Conservation (phyloP, 1,140 invertebrate genomes). For the Calephelis virginiensis region DNA sequence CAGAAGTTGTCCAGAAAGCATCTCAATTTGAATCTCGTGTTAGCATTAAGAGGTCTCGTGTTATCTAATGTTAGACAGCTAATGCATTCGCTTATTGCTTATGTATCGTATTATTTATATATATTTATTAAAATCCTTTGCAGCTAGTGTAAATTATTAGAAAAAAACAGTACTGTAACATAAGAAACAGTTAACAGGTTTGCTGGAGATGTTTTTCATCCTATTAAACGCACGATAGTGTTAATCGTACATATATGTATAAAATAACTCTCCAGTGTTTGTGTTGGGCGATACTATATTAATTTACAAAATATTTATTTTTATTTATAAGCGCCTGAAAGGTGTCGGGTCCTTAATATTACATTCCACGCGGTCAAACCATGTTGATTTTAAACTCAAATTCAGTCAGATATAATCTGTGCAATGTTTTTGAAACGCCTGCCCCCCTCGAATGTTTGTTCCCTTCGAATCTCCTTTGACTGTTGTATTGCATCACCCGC, state of each 20-base stretch:
- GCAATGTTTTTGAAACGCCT: slow-evolving; percentile 60
- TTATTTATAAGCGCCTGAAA: slow-evolving; percentile 70
- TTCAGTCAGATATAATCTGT: slow-evolving; percentile 71
- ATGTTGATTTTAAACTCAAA: slow-evolving; percentile 53
- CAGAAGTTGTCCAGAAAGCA: slow-evolving; percentile 19
- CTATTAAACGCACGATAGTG: too few species aligned
- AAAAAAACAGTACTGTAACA: slow-evolving; percentile 9
- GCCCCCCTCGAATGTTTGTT: slow-evolving; percentile 25
- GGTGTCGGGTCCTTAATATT: slow-evolving; percentile 70
- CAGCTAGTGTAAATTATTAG: slow-evolving; percentile 27
- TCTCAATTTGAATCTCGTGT: slow-evolving; percentile 53
- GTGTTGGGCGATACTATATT: slow-evolving; percentile 7
- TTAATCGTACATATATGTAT: too few species aligned
- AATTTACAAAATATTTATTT: slow-evolving; percentile 33
- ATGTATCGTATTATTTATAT: slow-evolving; percentile 44
- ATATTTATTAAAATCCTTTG: slow-evolving; percentile 26
- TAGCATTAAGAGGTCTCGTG: slow-evolving; percentile 69
- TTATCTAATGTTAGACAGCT: slow-evolving; percentile 73
- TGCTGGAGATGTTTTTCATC: slow-evolving; percentile 15
- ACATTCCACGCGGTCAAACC: slow-evolving; percentile 75
- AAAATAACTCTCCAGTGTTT: slow-evolving; percentile 20
- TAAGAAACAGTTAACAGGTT: too few species aligned
- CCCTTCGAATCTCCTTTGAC: background rate
- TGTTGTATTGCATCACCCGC: slow-evolving; percentile 21
- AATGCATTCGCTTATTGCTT: slow-evolving; percentile 64